Evolutionary conservation across 2,797 vertebrate genomes (phyloP), one percentile per base, ranked within the genome.

Genomic region (Clarias laeviceps): DNA sequence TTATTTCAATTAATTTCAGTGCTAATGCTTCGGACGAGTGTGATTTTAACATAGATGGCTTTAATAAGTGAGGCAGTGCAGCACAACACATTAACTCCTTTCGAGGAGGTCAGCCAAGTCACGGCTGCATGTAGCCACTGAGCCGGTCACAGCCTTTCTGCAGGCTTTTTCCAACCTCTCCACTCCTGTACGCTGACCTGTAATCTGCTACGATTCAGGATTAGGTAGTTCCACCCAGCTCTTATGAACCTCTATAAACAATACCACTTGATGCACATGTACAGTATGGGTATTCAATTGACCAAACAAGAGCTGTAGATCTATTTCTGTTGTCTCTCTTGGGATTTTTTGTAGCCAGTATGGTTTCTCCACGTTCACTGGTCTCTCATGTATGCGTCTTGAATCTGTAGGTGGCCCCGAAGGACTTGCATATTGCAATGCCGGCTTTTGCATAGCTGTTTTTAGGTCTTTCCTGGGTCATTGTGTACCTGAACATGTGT

Each of bases 1-100:
- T 92, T 91, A 91, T 93, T 93, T 93, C 91, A 93, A 91, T 91
- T 92, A 91, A 93, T 92, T 93, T 92, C 86, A 86, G 84, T 91
- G 90, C 90, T 93, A 92, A 93, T 91, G 91, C 84, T 88, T 89
- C 90, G 88, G 89, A 90, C 80, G 87, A 91, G 90, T 90, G 88
- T 91, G 90, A 91, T 92, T 93, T 90, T 91, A 91, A 93, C 91
- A 90, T 90, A 80, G 80, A 87, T 80, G 83, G 89, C 84, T 91
- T 93, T 92, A 93, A 93, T 91, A 90, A 90, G 90, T 84, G 84
- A 90, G 90, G 84, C 91, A 91, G 90, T 85, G 56, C 91, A 90
- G 92, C 91, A 91, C 91, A 92, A 92, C 90, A 86, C 88, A 91
- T 89, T 85, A 85, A 90, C 89, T 87, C 82, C 83, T 59, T 84